Evolutionary conservation across 2,113 vertebrate genomes (phyloP).

Genomic region (Raja brachyura): DNA sequence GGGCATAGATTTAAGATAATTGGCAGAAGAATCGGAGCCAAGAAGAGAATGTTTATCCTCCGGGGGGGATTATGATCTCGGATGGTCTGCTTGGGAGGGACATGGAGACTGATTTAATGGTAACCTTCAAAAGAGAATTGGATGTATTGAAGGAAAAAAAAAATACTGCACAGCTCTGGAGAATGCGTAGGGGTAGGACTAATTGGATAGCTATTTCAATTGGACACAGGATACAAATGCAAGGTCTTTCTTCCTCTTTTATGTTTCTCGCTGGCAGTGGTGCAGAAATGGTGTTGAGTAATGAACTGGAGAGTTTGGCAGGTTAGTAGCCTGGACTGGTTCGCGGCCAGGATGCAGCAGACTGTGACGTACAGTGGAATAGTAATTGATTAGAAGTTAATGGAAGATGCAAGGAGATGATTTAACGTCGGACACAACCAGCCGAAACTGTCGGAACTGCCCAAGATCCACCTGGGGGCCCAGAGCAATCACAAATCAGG

Average conservation of each 20-base stretch:
- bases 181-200: neutral
- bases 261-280: neutral
- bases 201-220: conserved; percentile 1
- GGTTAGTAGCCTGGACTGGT: neutral
- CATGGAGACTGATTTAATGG: neutral
- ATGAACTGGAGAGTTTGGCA: neutral
- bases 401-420: neutral
- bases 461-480: neutral
- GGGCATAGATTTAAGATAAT: neutral
- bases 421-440: neutral
- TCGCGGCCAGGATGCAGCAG: neutral
- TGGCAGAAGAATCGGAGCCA: neutral
- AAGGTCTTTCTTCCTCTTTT: neutral
- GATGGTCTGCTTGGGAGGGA: neutral
- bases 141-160: neutral
- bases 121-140: neutral
- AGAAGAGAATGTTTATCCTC: neutral
- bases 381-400: conserved; percentile 33
- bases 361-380: neutral
- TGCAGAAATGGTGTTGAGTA: neutral
- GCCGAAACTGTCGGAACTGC: neutral
- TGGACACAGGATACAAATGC: neutral
- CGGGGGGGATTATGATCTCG: neutral
- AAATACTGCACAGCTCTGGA: neutral
- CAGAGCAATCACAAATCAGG: neutral